Evolutionary conservation across 2,797 vertebrate species (phyloP).

Genomic region (Bryconaethiops microstoma): DNA sequence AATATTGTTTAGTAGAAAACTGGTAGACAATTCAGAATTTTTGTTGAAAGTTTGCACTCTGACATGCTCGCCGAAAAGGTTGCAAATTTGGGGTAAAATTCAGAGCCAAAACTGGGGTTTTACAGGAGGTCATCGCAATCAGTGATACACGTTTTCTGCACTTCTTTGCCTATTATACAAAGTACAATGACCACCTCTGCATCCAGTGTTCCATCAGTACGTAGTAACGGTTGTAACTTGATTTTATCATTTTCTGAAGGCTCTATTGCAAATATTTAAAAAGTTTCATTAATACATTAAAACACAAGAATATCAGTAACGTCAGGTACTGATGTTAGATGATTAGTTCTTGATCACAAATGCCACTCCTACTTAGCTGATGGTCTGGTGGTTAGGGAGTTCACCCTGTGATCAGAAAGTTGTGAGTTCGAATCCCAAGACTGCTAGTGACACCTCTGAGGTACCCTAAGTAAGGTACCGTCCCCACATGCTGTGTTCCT

Average conservation of each 20-base stretch:
- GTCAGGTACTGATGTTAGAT: too few species aligned
- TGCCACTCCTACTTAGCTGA: too few species aligned
- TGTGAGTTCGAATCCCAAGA: too few species aligned
- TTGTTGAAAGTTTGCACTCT: background rate
- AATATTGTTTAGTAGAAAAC: background rate
- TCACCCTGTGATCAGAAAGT: too few species aligned
- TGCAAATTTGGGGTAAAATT: background rate
- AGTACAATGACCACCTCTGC: background rate
- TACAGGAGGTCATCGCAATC: background rate
- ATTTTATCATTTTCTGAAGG: background rate
- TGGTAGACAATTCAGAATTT: background rate
- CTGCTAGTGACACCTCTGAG: too few species aligned
- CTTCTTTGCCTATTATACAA: background rate
- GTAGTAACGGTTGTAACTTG: background rate
- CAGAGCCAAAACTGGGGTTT: background rate
- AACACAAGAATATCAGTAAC: too few species aligned
- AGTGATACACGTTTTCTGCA: slow-evolving; percentile 1
- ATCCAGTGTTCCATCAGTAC: background rate
- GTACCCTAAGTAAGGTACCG: too few species aligned
- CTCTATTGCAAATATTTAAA: background rate
- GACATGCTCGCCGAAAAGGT: too few species aligned
- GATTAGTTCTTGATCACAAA: too few species aligned
- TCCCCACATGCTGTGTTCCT: too few species aligned
- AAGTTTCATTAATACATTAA: too few species aligned
- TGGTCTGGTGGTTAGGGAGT: too few species aligned